Evolutionary conservation across 2,797 vertebrate species (phyloP), one percentile per base, ranked within the genome.

Genomic region (Peromyscus melanophrys): DNA sequence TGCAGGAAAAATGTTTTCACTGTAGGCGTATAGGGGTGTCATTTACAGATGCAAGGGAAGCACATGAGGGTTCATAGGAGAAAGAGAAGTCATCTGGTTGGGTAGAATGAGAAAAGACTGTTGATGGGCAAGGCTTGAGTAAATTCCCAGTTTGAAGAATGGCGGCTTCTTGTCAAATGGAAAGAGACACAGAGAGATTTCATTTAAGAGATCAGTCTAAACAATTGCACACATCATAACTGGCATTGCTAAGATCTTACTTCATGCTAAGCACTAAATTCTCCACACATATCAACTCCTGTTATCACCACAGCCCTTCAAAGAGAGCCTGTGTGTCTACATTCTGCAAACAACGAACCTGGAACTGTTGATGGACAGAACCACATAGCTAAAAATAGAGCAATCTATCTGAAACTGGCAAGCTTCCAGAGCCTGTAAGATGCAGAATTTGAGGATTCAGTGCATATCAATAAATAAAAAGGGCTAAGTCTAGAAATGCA

Each of bases 391-490:
- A 80, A 97, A 97, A 95, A 55, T 34, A 46, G 49, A 40, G 12
- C 40, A 52, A 27, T 83, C 57, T 92, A 31, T 82, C 57, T 90
- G 55, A 95, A 90, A 78, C 65, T 59, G 76, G 76, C 13, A 84
- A 1, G 14, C 6, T 81, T 95, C 80, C 40, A 49, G 29, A 34
- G 82, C 93, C 84, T 37, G 23, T 73, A 12, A 87, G 67, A 93
- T 93, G 73, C 52, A 31, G 37, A 63, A 16, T 40, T 73, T 75
- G 84, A 91, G 7, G 27, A 90, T 73, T 94, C 59, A 85, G 31
- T 92, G 40, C 17, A 59, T 57, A 82, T 69, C 46, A 93, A 78
- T 71, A 91, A 94, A 85, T 77, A 88, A 92, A 94, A 93, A 61
- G 12, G 76, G 71, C 37, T 93, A 75, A 97, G 49, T 89, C 67